Base-by-base conservation (phyloP, 2,888 invertebrate genomes). In the Syritta pipiens region DNA sequence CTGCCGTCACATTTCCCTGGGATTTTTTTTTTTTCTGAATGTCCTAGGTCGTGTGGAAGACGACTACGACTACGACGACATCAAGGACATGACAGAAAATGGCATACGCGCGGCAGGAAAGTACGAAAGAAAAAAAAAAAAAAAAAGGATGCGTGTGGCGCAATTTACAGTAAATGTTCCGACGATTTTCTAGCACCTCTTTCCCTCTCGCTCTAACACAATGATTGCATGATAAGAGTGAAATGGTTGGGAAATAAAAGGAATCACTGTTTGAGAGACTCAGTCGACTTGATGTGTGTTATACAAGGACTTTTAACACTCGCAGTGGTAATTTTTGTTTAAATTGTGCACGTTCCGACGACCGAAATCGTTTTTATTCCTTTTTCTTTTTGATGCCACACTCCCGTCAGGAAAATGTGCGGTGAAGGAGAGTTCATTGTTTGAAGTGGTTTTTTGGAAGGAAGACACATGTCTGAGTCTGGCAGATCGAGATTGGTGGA, bases 131-230 rank as follows among this genome's bases (percentile, higher is more conserved):
- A 2, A 19, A 14, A 49, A 28, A 42, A 37, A 4, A 3, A 24
- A 42, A 9, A 17, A 60, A 32, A 42, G 44, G 51, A 59, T 51
- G 26, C 59, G 32, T 69, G 51, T 60, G 59, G 22, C 48, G 9
- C 48, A 59, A 49, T 68, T 57, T 49, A 44, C 32, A 59, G 51
- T 69, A 60, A 69, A 69, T 51, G 59, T 51, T 32, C 51, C 35
- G 35, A 35, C 59, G 51, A 69, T 69, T 69, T 60, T 7, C 22
- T 12, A 12, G n/a, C n/a, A n/a, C n/a, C n/a, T n/a, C n/a, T n/a
- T n/a, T n/a, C n/a, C n/a, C n/a, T n/a, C n/a, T n/a, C n/a, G n/a
- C n/a, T n/a, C n/a, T 24, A 69, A 59, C 49, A 48, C 40, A 59
- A 20, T 60, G 59, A 51, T 44, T 32, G 44, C 7, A 20, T 6